phyloP scores from a whole-genome alignment of 1,140 invertebrate genomes.

The Drosophila nigrodunni region DNA sequence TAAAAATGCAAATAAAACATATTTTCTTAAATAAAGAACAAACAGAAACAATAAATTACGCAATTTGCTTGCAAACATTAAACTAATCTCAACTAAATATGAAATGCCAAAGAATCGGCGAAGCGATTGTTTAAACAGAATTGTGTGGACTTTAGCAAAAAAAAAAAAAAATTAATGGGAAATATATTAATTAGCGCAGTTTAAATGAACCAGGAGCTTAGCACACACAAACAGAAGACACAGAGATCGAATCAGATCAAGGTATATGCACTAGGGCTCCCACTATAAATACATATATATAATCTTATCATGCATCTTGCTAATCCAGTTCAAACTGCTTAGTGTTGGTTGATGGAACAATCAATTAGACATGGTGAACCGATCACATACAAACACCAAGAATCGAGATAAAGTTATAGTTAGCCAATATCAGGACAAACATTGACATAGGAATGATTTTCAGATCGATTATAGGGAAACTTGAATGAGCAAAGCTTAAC shows the following conservation, averaged over 20 bases:
- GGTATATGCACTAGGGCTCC: constrained; percentile 16
- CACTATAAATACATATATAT: background rate
- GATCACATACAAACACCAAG: background rate
- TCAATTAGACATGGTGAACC: background rate
- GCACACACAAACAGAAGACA: constrained; percentile 4
- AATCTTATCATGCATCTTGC: constrained; percentile 4
- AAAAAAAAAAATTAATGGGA: background rate
- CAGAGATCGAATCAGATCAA: constrained; percentile 8
- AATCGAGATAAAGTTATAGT: constrained; percentile 28
- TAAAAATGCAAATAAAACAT: constrained; percentile 34
- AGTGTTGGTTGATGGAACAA: constrained; percentile 9
- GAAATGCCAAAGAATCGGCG: constrained; percentile 48
- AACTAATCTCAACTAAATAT: constrained; percentile 19
- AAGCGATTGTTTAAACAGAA: constrained; percentile 21
- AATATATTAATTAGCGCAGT: constrained; percentile 21
- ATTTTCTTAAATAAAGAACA: constrained; percentile 46
- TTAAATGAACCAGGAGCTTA: constrained; percentile 16
- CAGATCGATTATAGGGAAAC: constrained; percentile 65
- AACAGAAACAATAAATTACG: constrained; percentile 19
- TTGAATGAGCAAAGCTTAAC: constrained; percentile 71
- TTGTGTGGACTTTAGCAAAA: constrained; percentile 29
- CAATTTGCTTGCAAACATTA: constrained; percentile 28
- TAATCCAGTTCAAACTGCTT: constrained; percentile 16
- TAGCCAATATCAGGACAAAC: constrained; percentile 43
- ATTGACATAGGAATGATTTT: constrained; percentile 29